phyloP scores from a whole-genome alignment of 2,888 invertebrate genomes.

The Unio pictorum region DNA sequence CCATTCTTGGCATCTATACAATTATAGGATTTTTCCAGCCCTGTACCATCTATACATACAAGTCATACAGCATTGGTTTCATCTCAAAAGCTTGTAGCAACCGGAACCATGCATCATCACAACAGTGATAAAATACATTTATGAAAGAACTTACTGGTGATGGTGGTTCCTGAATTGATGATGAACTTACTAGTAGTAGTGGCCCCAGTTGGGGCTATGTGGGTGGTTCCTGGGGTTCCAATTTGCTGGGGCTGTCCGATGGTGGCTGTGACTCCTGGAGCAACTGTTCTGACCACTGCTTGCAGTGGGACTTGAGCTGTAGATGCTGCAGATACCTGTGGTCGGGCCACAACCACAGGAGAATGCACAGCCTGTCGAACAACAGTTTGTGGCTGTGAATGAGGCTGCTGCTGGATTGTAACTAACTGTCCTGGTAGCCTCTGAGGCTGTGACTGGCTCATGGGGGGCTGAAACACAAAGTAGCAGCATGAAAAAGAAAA shows the following conservation, averaged over 20 bases:
- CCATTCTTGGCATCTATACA: too few species aligned
- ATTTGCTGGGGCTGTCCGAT: conserved; percentile 20
- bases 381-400: conserved; percentile 35
- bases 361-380: conserved; percentile 44
- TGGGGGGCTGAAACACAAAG: conserved; percentile 19
- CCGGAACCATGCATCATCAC: background rate
- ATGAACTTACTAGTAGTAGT: conserved; percentile 2
- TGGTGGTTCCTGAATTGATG: background rate
- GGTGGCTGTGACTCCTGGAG: conserved; percentile 18
- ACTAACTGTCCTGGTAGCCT: conserved; percentile 47
- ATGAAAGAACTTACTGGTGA: background rate
- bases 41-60: too few species aligned
- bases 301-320: conserved; percentile 25
- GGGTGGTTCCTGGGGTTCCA: conserved; percentile 15
- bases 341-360: conserved; percentile 33
- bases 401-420: conserved; percentile 49
- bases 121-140: conserved; percentile 5
- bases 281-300: conserved; percentile 22
- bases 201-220: conserved; percentile 16
- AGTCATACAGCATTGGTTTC: background rate
- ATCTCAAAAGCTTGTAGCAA: background rate
- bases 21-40: too few species aligned
- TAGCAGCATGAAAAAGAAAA: background rate
- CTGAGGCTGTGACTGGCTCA: conserved; percentile 28
- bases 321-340: conserved; percentile 30